Evolutionary conservation across 2,113 vertebrate genomes (phyloP).

Genomic region (Sceloporus undulatus): DNA sequence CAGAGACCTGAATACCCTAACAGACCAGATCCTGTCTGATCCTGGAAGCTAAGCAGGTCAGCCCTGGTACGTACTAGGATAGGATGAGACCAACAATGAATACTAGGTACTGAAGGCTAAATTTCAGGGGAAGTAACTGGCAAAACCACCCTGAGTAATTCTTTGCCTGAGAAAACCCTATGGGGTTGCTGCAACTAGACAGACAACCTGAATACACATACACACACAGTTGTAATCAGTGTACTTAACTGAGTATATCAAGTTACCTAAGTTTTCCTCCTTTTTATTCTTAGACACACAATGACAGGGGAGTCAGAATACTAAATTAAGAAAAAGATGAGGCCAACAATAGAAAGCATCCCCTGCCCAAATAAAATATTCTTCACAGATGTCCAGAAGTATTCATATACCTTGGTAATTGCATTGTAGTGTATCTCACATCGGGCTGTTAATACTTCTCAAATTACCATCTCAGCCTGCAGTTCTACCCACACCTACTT

Average conservation of each 20-base stretch:
- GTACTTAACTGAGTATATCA: neutral
- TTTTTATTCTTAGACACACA: neutral
- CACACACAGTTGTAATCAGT: neutral
- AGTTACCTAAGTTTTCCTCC: neutral
- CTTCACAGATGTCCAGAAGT: neutral
- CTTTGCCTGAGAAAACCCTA: too few species aligned
- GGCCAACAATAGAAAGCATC: neutral
- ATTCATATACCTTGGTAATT: neutral
- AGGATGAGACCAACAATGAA: too few species aligned
- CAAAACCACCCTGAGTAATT: too few species aligned
- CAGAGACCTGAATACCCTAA: too few species aligned
- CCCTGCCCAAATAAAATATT: constrained; percentile 12
- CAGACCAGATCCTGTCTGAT: neutral
- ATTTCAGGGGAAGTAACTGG: too few species aligned
- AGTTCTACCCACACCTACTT: neutral
- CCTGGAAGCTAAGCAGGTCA: too few species aligned
- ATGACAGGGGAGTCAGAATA: neutral
- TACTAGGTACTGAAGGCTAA: too few species aligned
- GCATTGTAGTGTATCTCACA: constrained; percentile 1
- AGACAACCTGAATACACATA: too few species aligned
- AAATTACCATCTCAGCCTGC: neutral
- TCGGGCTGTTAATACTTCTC: neutral
- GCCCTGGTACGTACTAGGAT: too few species aligned
- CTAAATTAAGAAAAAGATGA: neutral
- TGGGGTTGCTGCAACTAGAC: too few species aligned